phyloP scores from a whole-genome alignment of 2,113 vertebrate genomes.

The Oreocharis arfaki region DNA sequence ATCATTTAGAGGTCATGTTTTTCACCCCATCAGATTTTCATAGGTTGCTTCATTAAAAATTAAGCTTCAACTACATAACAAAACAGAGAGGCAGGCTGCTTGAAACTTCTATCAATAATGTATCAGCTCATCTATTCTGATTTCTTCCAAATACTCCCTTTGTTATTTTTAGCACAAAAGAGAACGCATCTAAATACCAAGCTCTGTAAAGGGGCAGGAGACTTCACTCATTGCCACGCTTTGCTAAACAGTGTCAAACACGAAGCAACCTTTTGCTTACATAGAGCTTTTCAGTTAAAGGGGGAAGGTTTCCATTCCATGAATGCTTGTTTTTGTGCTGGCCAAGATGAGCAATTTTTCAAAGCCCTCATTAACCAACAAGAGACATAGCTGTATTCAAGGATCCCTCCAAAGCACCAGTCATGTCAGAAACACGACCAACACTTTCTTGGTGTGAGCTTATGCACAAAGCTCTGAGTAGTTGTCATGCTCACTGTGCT shows the following conservation, averaged over 20 bases:
- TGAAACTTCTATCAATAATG: constrained; percentile 73
- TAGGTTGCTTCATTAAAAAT: constrained; percentile 73
- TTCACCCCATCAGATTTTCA: constrained; percentile 66
- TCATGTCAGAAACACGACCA: not conserved
- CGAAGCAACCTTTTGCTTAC: not conserved
- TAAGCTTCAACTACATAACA: constrained; percentile 59
- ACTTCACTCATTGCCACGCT: constrained; percentile 20
- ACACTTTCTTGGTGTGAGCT: not conserved
- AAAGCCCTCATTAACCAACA: constrained; percentile 12
- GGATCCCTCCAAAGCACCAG: not conserved
- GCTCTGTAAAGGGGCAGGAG: constrained; percentile 36
- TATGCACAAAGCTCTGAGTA: not conserved
- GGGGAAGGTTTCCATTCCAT: not conserved
- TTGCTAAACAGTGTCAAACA: constrained; percentile 38
- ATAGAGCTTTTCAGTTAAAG: not conserved
- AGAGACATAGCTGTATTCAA: not conserved
- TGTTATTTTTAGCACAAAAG: constrained; percentile 74
- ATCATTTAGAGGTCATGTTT: constrained; percentile 57
- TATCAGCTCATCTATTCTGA: constrained; percentile 66
- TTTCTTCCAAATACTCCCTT: constrained; percentile 69
- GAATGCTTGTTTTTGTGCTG: constrained; percentile 4
- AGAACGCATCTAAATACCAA: constrained; percentile 40
- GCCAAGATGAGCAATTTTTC: constrained; percentile 14
- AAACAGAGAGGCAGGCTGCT: constrained; percentile 64
- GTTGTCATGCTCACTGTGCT: not conserved